These are phyloP conservation scores for Lepilemur septentrionalis DNA, from an alignment of 2,797 vertebrate species.

Conservation along the genomic window DNA sequence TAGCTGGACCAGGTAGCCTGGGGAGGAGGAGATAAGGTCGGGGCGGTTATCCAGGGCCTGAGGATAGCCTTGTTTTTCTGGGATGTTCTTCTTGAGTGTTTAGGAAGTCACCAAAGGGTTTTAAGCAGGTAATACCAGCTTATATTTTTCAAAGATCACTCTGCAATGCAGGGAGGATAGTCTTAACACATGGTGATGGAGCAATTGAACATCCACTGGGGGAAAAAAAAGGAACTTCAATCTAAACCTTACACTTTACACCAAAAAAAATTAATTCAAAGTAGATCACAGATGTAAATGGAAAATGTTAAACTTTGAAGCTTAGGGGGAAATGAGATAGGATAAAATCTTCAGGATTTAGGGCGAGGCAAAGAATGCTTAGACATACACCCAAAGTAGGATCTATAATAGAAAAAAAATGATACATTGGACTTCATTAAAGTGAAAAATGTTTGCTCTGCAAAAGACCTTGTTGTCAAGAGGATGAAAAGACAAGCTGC, in stretches of 20 bases:
- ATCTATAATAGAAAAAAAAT: not conserved
- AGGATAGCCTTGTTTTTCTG: no score
- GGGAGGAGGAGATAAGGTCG: no score
- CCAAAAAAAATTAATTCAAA: not conserved
- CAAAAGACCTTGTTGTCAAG: not conserved
- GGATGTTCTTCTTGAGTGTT: not conserved
- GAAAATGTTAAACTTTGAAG: not conserved
- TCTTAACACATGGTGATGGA: not conserved
- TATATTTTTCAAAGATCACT: not conserved
- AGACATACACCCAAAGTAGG: not conserved
- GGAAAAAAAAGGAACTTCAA: not conserved
- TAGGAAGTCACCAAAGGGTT: not conserved
- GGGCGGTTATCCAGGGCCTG: not conserved
- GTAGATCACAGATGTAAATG: not conserved
- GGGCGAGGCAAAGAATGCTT: not conserved
- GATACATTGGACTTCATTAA: not conserved
- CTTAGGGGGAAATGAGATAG: not conserved
- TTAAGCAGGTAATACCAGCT: not conserved
- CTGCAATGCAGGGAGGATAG: not conserved
- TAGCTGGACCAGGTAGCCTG: not conserved
- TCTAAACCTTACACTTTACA: not conserved
- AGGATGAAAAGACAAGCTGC: not conserved
- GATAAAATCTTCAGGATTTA: not conserved
- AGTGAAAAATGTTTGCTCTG: not conserved
- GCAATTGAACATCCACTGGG: not conserved